Evolutionary conservation across 2,888 invertebrate species (phyloP).

Genomic region (Sclerodermus sp.): DNA sequence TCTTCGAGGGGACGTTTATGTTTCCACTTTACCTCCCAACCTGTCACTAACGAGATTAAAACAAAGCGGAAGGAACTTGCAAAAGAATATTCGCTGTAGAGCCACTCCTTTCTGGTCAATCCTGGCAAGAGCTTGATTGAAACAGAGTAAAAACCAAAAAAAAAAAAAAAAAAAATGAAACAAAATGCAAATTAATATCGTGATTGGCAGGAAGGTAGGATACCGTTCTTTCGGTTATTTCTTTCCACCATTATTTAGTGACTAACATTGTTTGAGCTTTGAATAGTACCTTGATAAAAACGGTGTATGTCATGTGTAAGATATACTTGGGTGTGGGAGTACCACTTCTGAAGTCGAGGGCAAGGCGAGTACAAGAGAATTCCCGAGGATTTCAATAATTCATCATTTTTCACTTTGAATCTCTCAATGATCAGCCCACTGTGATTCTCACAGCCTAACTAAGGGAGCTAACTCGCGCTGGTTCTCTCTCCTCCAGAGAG

Average conservation of each 20-base stretch:
- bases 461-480: too few relatives aligned
- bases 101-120: too few relatives aligned
- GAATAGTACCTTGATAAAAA: slow-evolving; percentile 57
- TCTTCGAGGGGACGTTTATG: slow-evolving; percentile 27
- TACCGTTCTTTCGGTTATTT: slow-evolving; percentile 51
- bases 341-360: slow-evolving; percentile 34
- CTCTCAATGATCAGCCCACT: too few relatives aligned
- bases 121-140: too few relatives aligned
- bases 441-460: too few relatives aligned
- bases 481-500: too few relatives aligned
- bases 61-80: too few relatives aligned
- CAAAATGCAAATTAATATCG: too few relatives aligned
- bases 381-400: too few relatives aligned
- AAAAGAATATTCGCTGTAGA: too few relatives aligned
- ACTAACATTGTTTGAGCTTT: slow-evolving; percentile 59
- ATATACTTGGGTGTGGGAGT: slow-evolving; percentile 57
- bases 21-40: slow-evolving; percentile 23
- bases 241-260: slow-evolving; percentile 57
- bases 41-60: slow-evolving; percentile 11
- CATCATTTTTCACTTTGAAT: too few relatives aligned
- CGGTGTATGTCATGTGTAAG: slow-evolving; percentile 59
- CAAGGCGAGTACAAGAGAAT: neutral
- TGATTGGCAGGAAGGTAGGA: slow-evolving; percentile 41
- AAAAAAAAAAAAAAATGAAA: neutral
- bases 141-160: neutral